Conservation (phyloP, 2,888 invertebrate genomes). For the Heteropelma amictum region DNA sequence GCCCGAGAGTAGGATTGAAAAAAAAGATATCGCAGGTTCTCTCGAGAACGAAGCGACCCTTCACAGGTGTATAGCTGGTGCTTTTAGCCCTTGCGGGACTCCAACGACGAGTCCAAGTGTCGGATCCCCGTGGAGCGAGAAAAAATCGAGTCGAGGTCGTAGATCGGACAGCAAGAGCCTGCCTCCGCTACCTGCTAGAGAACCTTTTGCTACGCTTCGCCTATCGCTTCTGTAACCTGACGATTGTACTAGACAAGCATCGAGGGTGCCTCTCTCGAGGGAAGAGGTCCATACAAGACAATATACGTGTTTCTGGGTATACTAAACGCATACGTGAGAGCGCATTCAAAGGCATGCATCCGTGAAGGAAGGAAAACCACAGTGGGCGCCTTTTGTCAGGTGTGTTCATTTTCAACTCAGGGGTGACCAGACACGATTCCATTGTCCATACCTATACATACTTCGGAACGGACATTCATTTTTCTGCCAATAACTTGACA, state of each 20-base stretch:
- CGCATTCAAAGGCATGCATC: slow-evolving; percentile 3
- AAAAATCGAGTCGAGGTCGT: slow-evolving; percentile 32
- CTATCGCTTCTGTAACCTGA: slow-evolving; percentile 38
- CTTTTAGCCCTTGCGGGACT: background rate
- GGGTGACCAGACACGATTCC: slow-evolving; percentile 44
- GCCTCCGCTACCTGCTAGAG: slow-evolving; percentile 45
- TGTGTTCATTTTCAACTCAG: slow-evolving; percentile 27
- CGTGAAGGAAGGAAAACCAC: slow-evolving; percentile 46
- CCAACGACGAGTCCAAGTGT: slow-evolving; percentile 28
- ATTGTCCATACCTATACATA: slow-evolving; percentile 17
- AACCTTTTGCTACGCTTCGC: slow-evolving; percentile 17
- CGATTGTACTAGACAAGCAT: slow-evolving; percentile 26
- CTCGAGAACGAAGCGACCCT: slow-evolving; percentile 35
- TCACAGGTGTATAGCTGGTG: slow-evolving; percentile 48
- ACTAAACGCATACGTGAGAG: background rate
- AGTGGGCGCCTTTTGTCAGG: slow-evolving; percentile 36
- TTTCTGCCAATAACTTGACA: background rate
- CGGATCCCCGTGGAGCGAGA: slow-evolving; percentile 32
- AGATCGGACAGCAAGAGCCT: background rate
- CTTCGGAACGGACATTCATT: background rate
- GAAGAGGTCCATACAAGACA: background rate
- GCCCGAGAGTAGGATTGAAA: no score
- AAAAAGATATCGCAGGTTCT: slow-evolving; percentile 44
- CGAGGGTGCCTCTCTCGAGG: slow-evolving; percentile 21
- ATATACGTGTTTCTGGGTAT: background rate